Conservation (phyloP, 2,113 vertebrate species). For the Amblyornis subalaris region DNA sequence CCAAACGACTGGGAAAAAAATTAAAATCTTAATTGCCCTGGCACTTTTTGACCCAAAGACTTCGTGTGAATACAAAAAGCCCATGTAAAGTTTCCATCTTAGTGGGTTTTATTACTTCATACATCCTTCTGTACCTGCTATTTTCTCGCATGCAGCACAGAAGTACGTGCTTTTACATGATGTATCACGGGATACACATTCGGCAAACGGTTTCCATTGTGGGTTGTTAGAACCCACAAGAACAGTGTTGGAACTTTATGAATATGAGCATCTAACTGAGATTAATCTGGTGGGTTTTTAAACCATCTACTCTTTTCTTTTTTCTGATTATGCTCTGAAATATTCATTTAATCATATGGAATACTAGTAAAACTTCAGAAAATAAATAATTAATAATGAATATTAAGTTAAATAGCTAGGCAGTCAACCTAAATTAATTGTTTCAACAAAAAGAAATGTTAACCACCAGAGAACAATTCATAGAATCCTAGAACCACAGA, state of each 20-base stretch:
- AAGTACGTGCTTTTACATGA: constrained; percentile 9
- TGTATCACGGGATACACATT: constrained; percentile 1
- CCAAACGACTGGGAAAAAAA: neutral
- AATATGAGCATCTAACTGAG: constrained; percentile 30
- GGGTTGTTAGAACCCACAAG: constrained; percentile 25
- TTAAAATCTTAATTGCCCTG: neutral
- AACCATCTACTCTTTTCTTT: constrained; percentile 39
- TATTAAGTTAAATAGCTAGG: constrained; percentile 63
- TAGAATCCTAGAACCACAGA: neutral
- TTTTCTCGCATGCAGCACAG: constrained; percentile 45
- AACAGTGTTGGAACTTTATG: constrained; percentile 45
- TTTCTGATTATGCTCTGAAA: constrained; percentile 40
- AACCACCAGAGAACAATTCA: neutral
- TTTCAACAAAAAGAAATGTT: constrained; percentile 25
- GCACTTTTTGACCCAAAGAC: neutral
- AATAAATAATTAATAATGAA: constrained; percentile 60
- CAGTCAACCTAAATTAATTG: constrained; percentile 44
- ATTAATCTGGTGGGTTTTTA: constrained; percentile 28
- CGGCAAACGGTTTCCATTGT: constrained; percentile 26
- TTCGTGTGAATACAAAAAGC: neutral
- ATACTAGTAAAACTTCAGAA: constrained; percentile 33
- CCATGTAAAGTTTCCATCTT: neutral
- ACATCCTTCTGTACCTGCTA: constrained; percentile 9
- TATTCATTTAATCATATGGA: constrained; percentile 62
- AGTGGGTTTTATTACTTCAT: constrained; percentile 20